Base-by-base conservation (phyloP, 2,888 invertebrate genomes). In the Lamellibrachia columna region DNA sequence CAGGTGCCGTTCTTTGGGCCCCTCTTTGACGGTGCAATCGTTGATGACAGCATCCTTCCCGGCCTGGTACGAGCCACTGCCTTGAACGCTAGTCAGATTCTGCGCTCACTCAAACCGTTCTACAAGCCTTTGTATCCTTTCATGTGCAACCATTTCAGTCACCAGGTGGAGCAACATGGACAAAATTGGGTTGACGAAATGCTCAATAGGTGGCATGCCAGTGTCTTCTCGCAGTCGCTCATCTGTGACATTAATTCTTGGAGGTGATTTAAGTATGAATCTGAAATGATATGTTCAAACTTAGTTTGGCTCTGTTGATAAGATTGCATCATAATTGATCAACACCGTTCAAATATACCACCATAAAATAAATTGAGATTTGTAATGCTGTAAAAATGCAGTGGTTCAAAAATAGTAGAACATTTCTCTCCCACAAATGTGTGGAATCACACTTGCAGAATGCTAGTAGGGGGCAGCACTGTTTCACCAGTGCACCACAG, bases 1-100 rank as follows among this genome's bases (percentile, higher is more conserved):
- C 94, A 96, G 96, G 95, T 96, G 60, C 95, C 95, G n/a, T 95
- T 95, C 94, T 99, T 99, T 97, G 99, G 99, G 0, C 99, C 99
- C 3, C 97, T 99, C 94, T 99, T 98, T 97, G 98, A 99, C 96
- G 99, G 99, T 96, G 98, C 98, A 94, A 97, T 98, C 93, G 97
- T 98, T 52, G 98, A 98, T 95, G 97, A 97, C 94, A 97, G 97
- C 94, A 97, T 98, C 93, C 96, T 99, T 94, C 98, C 99, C 53
- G 98, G 98, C 91, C 97, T 99, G 93, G 98, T 99, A 22, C 97
- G 98, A 93, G 98, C 98, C 92, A 98, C 99, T 55, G 99, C 99
- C 92, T 97, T 99, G 94, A 98, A 98, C 96, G 99, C 99, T 92
- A 99, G 99, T 95, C 97, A 99, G 94, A 98, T 98, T 0, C 98